phyloP scores from a whole-genome alignment of 2,797 vertebrate species.

The Thunnus albacares region DNA sequence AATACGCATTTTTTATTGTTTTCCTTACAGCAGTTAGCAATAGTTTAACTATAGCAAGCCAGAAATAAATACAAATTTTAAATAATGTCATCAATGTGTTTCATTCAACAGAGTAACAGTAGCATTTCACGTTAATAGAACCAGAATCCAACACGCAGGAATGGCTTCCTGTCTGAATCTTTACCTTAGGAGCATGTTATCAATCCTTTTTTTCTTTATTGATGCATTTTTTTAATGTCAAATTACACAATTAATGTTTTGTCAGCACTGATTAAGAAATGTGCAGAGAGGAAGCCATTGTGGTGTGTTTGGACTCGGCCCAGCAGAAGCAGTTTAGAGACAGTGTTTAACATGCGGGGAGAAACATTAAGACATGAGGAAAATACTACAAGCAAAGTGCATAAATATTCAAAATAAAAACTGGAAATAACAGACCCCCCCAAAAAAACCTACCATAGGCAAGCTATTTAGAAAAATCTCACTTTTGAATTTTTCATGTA shows the following conservation, averaged over 20 bases:
- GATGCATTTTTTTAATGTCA: slow-evolving; percentile 33
- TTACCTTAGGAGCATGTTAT: neutral
- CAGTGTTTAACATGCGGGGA: slow-evolving; percentile 74
- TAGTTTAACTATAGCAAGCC: slow-evolving; percentile 83
- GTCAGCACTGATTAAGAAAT: neutral
- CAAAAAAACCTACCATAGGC: slow-evolving; percentile 62
- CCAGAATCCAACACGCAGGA: slow-evolving; percentile 54
- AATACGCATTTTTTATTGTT: slow-evolving; percentile 71
- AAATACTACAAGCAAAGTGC: slow-evolving; percentile 80
- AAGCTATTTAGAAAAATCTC: slow-evolving; percentile 78
- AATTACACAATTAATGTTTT: slow-evolving; percentile 23
- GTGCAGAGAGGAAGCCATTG: slow-evolving; percentile 65
- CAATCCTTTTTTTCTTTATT: neutral
- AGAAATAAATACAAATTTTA: slow-evolving; percentile 87
- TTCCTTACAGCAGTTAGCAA: slow-evolving; percentile 83
- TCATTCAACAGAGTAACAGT: slow-evolving; percentile 80
- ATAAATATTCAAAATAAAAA: slow-evolving; percentile 77
- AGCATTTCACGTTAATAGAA: slow-evolving; percentile 75
- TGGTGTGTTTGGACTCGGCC: slow-evolving; percentile 53
- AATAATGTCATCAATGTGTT: slow-evolving; percentile 82
- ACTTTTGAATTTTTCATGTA: slow-evolving; percentile 73
- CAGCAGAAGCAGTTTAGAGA: slow-evolving; percentile 73
- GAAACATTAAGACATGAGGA: slow-evolving; percentile 69
- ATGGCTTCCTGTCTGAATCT: slow-evolving; percentile 61
- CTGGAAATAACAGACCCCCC: slow-evolving; percentile 56